Percentiles rank a stretch among this genome's conserved stretches.
phyloP scores from a whole-genome alignment of 2,797 vertebrate genomes.

The Helicolenus hilgendorfi region DNA sequence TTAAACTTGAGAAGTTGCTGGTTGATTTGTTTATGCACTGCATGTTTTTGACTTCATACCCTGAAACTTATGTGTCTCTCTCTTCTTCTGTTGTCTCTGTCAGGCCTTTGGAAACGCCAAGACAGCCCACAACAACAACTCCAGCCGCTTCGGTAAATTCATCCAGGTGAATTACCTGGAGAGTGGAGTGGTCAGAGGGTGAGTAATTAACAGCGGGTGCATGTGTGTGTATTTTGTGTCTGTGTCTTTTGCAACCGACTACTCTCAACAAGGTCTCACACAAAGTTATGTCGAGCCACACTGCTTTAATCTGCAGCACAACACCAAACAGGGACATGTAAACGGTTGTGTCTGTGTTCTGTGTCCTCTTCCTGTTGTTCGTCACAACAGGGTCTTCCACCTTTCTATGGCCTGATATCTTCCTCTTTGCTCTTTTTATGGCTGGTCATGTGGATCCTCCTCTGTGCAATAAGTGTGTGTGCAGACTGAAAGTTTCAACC shows the following conservation, averaged over 20 bases:
- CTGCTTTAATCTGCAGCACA: background rate
- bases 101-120: conserved; percentile 99
- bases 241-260: background rate
- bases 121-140: conserved; percentile 99
- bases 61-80: conserved; percentile 3
- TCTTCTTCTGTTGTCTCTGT: conserved; percentile 25
- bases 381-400: background rate
- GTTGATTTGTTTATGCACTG: background rate
- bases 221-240: background rate
- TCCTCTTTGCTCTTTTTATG: conserved; percentile 50
- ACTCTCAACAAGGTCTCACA: background rate
- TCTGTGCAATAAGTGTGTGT: conserved; percentile 13
- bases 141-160: conserved; percentile 98
- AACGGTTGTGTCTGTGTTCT: background rate
- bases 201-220: conserved; percentile 73
- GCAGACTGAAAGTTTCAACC: conserved; percentile 58
- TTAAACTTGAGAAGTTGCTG: background rate
- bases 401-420: background rate
- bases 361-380: conserved; percentile 5
- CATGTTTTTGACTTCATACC: background rate
- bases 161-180: conserved; percentile 99
- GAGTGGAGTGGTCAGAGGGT: conserved; percentile 97
- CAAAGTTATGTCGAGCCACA: background rate
- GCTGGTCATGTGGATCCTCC: conserved; percentile 38
- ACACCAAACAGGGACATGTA: background rate